Evolutionary conservation across 2,113 vertebrate species (phyloP).

Genomic region (Pseudolaguvia tuberculata): DNA sequence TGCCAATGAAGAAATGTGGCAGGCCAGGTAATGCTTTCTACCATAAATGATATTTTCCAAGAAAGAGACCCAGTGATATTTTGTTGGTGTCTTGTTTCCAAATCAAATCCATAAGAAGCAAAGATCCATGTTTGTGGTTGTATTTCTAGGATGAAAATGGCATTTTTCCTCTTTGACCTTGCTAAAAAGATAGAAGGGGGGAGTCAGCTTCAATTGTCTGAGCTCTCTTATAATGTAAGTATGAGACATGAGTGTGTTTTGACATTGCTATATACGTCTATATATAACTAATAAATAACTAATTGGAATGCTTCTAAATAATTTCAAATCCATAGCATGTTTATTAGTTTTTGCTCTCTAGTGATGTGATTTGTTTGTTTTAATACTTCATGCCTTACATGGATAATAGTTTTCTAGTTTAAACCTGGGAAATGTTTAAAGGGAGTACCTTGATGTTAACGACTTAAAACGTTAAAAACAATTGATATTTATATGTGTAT

Average conservation of each 20-base stretch:
- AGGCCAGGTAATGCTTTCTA: slow-evolving; percentile 78
- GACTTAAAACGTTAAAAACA: too few relatives aligned
- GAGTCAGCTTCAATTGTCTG: slow-evolving; percentile 75
- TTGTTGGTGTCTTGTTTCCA: not conserved
- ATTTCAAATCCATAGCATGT: not conserved
- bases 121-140: slow-evolving; percentile 49
- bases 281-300: not conserved
- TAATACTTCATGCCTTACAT: not conserved
- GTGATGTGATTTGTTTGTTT: not conserved
- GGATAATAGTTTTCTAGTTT: slow-evolving; percentile 14
- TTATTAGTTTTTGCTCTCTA: not conserved
- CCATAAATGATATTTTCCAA: not conserved
- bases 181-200: slow-evolving; percentile 75
- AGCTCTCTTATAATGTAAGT: slow-evolving; percentile 80
- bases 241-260: not conserved
- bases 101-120: not conserved
- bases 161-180: slow-evolving; percentile 94
- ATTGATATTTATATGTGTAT: too few relatives aligned
- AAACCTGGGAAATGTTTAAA: not conserved
- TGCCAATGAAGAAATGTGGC: slow-evolving; percentile 99
- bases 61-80: not conserved
- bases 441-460: too few relatives aligned
- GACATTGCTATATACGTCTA: too few relatives aligned
- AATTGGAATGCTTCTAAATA: not conserved
- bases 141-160: slow-evolving; percentile 89